These are phyloP conservation scores for Dicrostonyx torquatus DNA, from an alignment of 2,797 vertebrate genomes.

Conservation along the genomic window DNA sequence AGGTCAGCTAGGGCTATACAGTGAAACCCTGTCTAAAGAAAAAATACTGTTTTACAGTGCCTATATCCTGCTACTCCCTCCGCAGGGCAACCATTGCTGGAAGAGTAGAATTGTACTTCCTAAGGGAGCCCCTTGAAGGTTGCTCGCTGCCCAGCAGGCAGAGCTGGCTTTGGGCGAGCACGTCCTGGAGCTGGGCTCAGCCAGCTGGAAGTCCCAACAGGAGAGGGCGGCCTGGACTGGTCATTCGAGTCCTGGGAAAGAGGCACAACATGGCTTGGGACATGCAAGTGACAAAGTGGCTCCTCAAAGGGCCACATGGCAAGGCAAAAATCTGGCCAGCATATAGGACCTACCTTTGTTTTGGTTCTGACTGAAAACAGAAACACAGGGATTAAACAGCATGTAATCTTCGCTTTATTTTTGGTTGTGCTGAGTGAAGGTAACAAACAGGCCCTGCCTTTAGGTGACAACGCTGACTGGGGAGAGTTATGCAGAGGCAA, in stretches of 20 bases:
- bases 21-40: neutral
- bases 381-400: neutral
- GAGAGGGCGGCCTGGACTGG: neutral
- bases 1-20: neutral
- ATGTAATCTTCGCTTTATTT: neutral
- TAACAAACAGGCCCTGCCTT: neutral
- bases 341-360: neutral
- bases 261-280: neutral
- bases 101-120: neutral
- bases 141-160: neutral
- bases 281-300: too few relatives aligned
- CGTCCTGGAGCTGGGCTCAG: fast-evolving
- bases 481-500: neutral
- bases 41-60: neutral
- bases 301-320: neutral
- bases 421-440: neutral
- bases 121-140: neutral
- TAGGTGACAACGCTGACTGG: fast-evolving
- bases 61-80: neutral
- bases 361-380: neutral
- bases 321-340: neutral
- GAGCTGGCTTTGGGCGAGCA: neutral
- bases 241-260: neutral
- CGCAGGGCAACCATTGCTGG: neutral
- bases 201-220: neutral